Percentiles rank a stretch among this genome's conserved stretches.
phyloP scores from a whole-genome alignment of 92 coral and sea anemone genomes.

The Blastomussa wellsi region DNA sequence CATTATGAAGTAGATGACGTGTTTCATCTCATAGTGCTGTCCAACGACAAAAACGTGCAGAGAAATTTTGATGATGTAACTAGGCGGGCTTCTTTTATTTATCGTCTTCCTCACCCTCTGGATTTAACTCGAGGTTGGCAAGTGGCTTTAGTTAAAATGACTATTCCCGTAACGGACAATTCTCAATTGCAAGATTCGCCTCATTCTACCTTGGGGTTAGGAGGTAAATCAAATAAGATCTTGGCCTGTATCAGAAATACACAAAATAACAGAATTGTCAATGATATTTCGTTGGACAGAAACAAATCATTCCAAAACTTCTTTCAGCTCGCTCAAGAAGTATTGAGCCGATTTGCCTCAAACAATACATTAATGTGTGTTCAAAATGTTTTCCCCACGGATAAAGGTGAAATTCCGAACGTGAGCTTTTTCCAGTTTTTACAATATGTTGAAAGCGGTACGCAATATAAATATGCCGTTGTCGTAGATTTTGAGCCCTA shows the following conservation, averaged over 20 bases:
- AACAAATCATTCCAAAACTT: conserved; percentile 1
- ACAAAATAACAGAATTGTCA: background rate
- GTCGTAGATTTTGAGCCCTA: background rate
- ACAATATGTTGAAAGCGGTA: background rate
- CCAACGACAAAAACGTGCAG: conserved; percentile 19
- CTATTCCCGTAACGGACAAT: conserved; percentile 13
- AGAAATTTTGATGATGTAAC: conserved; percentile 14
- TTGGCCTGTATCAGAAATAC: conserved; percentile 11
- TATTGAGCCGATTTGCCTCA: background rate
- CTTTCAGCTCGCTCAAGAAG: conserved; percentile 6
- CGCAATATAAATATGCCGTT: background rate
- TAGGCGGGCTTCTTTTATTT: background rate
- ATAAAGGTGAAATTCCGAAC: background rate
- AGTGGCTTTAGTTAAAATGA: conserved; percentile 20
- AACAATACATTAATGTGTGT: background rate
- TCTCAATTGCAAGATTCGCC: conserved; percentile 1
- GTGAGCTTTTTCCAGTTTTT: background rate
- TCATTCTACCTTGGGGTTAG: background rate
- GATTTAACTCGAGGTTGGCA: conserved; percentile 15
- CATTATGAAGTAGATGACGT: conserved; percentile 7
- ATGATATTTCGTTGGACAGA: background rate
- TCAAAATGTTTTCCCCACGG: background rate
- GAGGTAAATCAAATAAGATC: conserved; percentile 3
- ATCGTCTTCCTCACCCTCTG: conserved; percentile 3
- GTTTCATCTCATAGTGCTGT: background rate